Conservation (phyloP, 2,797 vertebrate species). For the Aplochiton taeniatus region DNA sequence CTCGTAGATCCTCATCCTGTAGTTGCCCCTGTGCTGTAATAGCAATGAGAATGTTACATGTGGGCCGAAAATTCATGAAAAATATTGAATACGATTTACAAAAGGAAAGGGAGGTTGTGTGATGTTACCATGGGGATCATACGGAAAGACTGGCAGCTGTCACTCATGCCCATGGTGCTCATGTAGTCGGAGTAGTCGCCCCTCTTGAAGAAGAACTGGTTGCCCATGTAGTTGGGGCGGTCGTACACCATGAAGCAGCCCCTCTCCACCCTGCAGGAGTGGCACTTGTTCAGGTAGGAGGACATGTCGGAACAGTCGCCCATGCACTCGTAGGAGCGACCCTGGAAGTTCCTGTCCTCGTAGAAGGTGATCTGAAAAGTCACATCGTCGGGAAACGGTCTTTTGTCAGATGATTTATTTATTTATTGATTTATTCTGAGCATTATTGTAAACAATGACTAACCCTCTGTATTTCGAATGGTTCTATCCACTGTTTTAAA, state of each 20-base stretch:
- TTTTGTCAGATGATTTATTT: too few relatives aligned
- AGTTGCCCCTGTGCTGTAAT: slow-evolving; percentile 31
- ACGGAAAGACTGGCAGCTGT: slow-evolving; percentile 50
- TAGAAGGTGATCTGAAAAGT: slow-evolving; percentile 44
- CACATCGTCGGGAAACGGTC: too few relatives aligned
- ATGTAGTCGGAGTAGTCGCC: slow-evolving; percentile 54
- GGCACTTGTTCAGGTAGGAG: slow-evolving; percentile 56
- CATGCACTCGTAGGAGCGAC: slow-evolving; percentile 49
- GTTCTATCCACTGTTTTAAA: too few relatives aligned
- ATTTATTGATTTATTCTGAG: too few relatives aligned
- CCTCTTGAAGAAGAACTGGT: slow-evolving; percentile 56
- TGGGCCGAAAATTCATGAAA: too few relatives aligned
- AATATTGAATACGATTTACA: too few relatives aligned
- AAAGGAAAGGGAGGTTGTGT: too few relatives aligned
- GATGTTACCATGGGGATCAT: slow-evolving; percentile 55
- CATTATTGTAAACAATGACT: too few relatives aligned
- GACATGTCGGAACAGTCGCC: slow-evolving; percentile 53
- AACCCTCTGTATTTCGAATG: too few relatives aligned
- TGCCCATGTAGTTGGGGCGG: slow-evolving; percentile 55
- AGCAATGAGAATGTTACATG: too few relatives aligned
- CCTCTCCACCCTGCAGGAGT: slow-evolving; percentile 58
- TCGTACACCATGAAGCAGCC: slow-evolving; percentile 62
- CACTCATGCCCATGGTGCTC: slow-evolving; percentile 47
- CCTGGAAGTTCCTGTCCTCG: slow-evolving; percentile 57
- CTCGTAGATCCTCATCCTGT: slow-evolving; percentile 54